Conservation (phyloP, 1,140 invertebrate genomes). For the Alviniconcha marisindica region DNA sequence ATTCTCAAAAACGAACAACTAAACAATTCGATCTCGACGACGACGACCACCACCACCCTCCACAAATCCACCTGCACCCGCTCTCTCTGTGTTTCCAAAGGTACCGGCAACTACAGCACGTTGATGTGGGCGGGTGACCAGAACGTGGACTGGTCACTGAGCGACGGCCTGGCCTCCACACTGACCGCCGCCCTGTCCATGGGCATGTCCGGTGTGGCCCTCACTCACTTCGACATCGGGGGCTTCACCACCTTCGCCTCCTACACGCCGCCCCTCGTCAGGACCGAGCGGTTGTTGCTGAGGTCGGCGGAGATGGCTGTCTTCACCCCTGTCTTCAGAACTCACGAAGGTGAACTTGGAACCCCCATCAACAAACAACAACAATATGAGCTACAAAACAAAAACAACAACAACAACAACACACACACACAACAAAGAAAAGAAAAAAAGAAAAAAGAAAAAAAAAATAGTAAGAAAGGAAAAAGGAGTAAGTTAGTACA, state of each 20-base stretch:
- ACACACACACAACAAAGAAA: no score
- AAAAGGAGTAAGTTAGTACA: no score
- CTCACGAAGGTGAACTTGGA: constrained; percentile 73
- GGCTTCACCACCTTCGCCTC: constrained; percentile 73
- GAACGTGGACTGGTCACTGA: constrained; percentile 74
- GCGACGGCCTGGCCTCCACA: constrained; percentile 73
- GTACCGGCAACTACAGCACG: constrained; percentile 64
- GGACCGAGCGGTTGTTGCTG: constrained; percentile 72
- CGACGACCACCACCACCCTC: no score
- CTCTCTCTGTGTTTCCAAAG: constrained; percentile 29
- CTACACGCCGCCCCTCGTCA: constrained; percentile 46
- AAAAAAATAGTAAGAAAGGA: no score
- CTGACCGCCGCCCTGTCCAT: constrained; percentile 70
- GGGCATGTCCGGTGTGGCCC: constrained; percentile 70
- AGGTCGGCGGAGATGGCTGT: constrained; percentile 75
- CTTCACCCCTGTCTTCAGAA: constrained; percentile 76
- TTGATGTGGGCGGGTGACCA: constrained; percentile 77
- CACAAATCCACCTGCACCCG: neutral
- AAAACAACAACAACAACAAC: no score
- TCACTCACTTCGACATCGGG: constrained; percentile 76
- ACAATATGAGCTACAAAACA: no score
- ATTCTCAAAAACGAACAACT: no score
- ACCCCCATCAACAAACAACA: no score
- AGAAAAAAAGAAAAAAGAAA: no score
- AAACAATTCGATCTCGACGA: no score